phyloP scores from a whole-genome alignment of 2,888 invertebrate species.

The Meteorus cinctellus region DNA sequence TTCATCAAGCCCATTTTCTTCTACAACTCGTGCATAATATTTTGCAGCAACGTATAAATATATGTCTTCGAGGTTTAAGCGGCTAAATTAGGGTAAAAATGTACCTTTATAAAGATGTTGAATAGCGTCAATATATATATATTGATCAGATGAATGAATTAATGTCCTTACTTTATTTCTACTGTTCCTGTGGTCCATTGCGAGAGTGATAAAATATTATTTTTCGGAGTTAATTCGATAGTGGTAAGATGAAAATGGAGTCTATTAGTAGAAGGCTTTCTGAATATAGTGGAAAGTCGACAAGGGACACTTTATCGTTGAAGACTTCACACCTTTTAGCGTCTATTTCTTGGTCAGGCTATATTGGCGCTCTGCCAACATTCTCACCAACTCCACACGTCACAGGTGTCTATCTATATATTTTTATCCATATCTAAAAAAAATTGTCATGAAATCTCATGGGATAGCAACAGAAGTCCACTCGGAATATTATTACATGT shows the following conservation, averaged over 20 bases:
- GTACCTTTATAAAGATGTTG: not conserved
- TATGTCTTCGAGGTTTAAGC: too few relatives aligned
- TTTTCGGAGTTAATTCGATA: not conserved
- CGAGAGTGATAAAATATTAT: not conserved
- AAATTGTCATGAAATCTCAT: too few relatives aligned
- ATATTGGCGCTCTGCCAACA: slow-evolving; percentile 26
- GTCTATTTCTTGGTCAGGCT: slow-evolving; percentile 23
- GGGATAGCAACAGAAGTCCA: too few relatives aligned
- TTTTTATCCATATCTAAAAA: not conserved
- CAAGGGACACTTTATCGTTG: not conserved
- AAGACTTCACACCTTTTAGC: not conserved
- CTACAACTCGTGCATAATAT: not conserved
- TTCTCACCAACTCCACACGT: not conserved
- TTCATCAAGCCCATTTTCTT: slow-evolving; percentile 26
- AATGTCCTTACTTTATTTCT: not conserved
- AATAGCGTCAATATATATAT: not conserved
- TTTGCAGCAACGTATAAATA: not conserved
- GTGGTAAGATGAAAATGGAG: not conserved
- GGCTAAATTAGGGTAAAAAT: not conserved
- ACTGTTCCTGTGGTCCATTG: not conserved
- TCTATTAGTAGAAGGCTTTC: not conserved
- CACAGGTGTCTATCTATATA: slow-evolving; percentile 18
- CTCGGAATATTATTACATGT: too few relatives aligned
- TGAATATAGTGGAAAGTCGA: not conserved
- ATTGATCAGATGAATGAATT: not conserved